Evolutionary conservation across 1,140 invertebrate genomes (phyloP).

Genomic region (Brevipalpus yothersi): DNA sequence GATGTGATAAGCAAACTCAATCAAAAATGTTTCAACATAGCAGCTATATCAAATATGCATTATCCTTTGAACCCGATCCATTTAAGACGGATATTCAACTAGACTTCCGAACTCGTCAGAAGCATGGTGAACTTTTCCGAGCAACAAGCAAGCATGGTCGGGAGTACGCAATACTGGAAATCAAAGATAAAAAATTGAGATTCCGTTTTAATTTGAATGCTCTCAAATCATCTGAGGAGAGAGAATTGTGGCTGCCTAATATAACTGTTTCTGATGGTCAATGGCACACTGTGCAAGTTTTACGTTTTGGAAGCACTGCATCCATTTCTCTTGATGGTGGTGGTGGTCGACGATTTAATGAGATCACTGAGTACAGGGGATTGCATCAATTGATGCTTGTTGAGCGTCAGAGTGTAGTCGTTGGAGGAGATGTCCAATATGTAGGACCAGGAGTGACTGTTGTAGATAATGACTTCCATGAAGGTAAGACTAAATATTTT

Average conservation of each 20-base stretch:
- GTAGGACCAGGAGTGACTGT: slow-evolving; percentile 47
- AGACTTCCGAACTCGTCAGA: slow-evolving; percentile 70
- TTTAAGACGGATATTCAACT: slow-evolving; percentile 77
- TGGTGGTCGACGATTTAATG: slow-evolving; percentile 77
- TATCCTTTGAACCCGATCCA: slow-evolving; percentile 74
- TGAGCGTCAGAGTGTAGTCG: slow-evolving; percentile 79
- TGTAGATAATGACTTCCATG: slow-evolving; percentile 82
- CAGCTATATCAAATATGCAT: slow-evolving; percentile 81
- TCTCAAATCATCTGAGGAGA: slow-evolving; percentile 49
- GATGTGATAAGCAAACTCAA: slow-evolving; percentile 52
- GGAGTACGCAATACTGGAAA: slow-evolving; percentile 79
- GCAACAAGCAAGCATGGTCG: slow-evolving; percentile 80
- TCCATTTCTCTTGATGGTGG: slow-evolving; percentile 78
- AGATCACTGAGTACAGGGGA: slow-evolving; percentile 66
- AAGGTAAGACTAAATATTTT: slow-evolving; percentile 30
- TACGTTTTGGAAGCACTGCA: slow-evolving; percentile 71
- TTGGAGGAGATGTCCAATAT: slow-evolving; percentile 80
- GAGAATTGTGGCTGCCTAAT: slow-evolving; percentile 64
- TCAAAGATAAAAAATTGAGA: slow-evolving; percentile 64
- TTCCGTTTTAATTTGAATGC: slow-evolving; percentile 84
- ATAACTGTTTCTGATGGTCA: slow-evolving; percentile 82
- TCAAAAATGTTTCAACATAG: slow-evolving; percentile 53
- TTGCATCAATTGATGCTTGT: slow-evolving; percentile 64
- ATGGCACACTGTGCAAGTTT: slow-evolving; percentile 58
- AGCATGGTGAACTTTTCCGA: slow-evolving; percentile 66